These are phyloP conservation scores for Lepidocolaptes lacrymiger DNA, from an alignment of 2,797 vertebrate genomes.

Conservation along the genomic window DNA sequence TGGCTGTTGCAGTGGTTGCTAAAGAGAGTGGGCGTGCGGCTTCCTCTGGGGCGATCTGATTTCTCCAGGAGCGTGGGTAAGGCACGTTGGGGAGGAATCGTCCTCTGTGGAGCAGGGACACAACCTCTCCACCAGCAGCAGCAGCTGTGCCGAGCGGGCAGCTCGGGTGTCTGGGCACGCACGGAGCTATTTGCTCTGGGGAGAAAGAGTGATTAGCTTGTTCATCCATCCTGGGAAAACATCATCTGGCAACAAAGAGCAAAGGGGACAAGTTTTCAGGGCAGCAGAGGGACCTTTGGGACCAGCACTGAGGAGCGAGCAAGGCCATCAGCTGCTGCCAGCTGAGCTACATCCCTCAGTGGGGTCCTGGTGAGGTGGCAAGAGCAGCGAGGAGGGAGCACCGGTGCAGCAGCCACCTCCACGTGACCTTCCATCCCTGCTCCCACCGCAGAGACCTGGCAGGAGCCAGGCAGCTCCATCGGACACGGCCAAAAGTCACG, in stretches of 20 bases:
- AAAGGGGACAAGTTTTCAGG: background rate
- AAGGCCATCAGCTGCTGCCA: background rate
- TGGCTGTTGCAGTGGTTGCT: slow-evolving; percentile 68
- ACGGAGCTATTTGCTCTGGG: background rate
- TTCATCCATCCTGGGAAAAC: background rate
- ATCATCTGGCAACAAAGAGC: background rate
- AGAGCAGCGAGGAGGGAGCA: slow-evolving; percentile 4
- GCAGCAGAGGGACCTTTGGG: background rate
- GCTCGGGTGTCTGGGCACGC: background rate
- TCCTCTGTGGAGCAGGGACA: background rate
- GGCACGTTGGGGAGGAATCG: background rate
- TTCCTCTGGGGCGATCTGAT: slow-evolving; percentile 70
- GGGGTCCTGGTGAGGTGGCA: background rate
- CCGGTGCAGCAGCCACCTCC: slow-evolving; percentile 51
- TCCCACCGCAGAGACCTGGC: slow-evolving; percentile 54
- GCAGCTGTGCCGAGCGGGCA: background rate
- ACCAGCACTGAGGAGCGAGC: background rate
- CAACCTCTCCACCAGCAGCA: background rate
- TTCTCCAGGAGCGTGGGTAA: slow-evolving; percentile 53
- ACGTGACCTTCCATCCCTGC: slow-evolving; percentile 69
- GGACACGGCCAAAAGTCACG: slow-evolving; percentile 47
- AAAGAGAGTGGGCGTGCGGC: slow-evolving; percentile 37
- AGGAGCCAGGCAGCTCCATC: slow-evolving; percentile 38
- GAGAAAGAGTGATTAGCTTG: background rate
- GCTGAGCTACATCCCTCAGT: background rate